A percentile compares a stretch with the other conserved stretches of the same genome.
phyloP scores from a whole-genome alignment of 2,113 vertebrate species.

The Hemiscyllium ocellatum region DNA sequence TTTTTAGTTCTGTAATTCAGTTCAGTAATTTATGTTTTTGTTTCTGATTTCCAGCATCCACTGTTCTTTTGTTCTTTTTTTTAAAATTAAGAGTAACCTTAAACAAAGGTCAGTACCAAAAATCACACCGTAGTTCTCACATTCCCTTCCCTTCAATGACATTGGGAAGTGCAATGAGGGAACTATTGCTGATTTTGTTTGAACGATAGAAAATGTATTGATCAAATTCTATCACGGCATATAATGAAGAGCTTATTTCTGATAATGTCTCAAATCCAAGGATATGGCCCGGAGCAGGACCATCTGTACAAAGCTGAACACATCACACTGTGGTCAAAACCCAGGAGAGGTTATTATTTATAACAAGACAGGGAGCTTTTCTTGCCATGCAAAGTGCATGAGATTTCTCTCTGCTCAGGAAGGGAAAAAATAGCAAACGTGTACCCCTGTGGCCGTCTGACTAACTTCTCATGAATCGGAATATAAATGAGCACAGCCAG shows the following conservation, averaged over 20 bases:
- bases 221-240: background rate
- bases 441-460: background rate
- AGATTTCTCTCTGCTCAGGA: background rate
- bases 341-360: background rate
- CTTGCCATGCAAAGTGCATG: background rate
- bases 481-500: background rate
- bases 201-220: background rate
- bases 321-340: background rate
- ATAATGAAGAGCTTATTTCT: slow-evolving; percentile 20
- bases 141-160: background rate
- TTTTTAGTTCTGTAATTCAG: no score
- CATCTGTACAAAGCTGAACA: slow-evolving; percentile 12
- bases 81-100: no score
- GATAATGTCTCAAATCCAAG: slow-evolving; percentile 23
- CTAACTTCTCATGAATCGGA: background rate
- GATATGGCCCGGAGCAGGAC: background rate
- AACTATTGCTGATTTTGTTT: no score
- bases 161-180: background rate
- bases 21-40: no score
- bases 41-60: no score
- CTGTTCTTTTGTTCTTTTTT: no score
- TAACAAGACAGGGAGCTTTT: background rate
- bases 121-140: background rate
- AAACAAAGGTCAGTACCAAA: background rate
- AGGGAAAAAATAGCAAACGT: background rate